Evolutionary conservation across 2,113 vertebrate species (phyloP), one percentile per base, ranked within the genome.

Genomic region (Mastomys natalensis): DNA sequence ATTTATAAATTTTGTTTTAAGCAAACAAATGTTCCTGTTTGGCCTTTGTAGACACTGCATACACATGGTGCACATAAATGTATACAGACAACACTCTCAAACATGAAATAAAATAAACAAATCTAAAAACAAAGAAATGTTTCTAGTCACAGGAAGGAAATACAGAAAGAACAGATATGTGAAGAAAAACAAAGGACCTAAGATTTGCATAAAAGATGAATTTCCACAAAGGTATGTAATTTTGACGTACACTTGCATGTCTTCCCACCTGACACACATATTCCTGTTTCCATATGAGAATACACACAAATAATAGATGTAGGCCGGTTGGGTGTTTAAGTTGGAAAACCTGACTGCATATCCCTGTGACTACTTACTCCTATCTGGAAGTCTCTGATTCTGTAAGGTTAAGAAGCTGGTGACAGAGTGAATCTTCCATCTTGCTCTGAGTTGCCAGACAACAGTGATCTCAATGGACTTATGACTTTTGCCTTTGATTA

Each of bases 231-330:
- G 76, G 29, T 31, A 11, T 29, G 4, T 58, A 82, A 76, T 80
- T 85, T 22, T 26, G n/a, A 87, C 8, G 5, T 88, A 43, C 4
- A 19, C 40, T 51, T 62, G 16, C 2, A 12, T 26, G 55, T 70
- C 16, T 1, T 26, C 45, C 17, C 12, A 29, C 4, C 11, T 0
- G 19, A 5, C 40, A n/a, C 24, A 3, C 16, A 60, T 26, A 62
- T 22, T 76, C 15, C 53, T 26, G 21, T 85, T 45, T 58, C 9
- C 19, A 12, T 91, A 70, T 93, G 64, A 90, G 43, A 85, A 94
- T 4, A 5, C 21, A 37, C 45, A 51, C 16, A 10, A 16, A 15
- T 43, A 7, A 76, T 34, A 96, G 37, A 92, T 77, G 60, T 2
- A 10, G 58, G 80, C 15, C 58, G 45, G 13, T 17, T n/a, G 58